phyloP scores from a whole-genome alignment of 2,113 vertebrate genomes.

The Centropus unirufus region DNA sequence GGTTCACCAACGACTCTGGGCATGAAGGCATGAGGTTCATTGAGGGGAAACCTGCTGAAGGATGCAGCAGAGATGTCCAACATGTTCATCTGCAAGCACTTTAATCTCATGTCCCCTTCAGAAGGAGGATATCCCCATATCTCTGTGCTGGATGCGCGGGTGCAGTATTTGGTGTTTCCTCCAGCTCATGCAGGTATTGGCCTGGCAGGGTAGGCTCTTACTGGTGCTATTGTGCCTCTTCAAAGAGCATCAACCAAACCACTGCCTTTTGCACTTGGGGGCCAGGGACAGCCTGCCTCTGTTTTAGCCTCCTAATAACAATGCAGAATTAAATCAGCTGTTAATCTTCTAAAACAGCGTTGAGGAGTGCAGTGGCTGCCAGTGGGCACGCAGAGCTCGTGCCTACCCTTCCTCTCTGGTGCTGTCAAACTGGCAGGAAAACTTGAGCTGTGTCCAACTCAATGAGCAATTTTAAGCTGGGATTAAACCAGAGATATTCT shows the following conservation, averaged over 20 bases:
- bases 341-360: no score
- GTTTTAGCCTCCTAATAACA: no score
- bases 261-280: no score
- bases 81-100: accelerated
- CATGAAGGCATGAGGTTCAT: accelerated
- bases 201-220: background rate
- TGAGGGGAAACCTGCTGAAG: background rate
- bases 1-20: accelerated
- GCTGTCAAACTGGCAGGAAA: background rate
- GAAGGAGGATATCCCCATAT: accelerated
- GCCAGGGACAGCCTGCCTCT: no score
- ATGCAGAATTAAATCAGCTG: no score
- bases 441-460: background rate
- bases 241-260: no score
- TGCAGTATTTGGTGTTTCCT: background rate
- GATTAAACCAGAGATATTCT: background rate
- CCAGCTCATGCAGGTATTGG: background rate
- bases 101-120: background rate
- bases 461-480: background rate
- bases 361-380: no score
- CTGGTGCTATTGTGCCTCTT: background rate
- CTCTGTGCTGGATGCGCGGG: accelerated
- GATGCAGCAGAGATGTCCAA: background rate
- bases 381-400: background rate
- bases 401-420: no score